Percentiles rank a stretch among this genome's conserved stretches.
Conservation (phyloP, 2,113 vertebrate genomes). For the Meles meles region DNA sequence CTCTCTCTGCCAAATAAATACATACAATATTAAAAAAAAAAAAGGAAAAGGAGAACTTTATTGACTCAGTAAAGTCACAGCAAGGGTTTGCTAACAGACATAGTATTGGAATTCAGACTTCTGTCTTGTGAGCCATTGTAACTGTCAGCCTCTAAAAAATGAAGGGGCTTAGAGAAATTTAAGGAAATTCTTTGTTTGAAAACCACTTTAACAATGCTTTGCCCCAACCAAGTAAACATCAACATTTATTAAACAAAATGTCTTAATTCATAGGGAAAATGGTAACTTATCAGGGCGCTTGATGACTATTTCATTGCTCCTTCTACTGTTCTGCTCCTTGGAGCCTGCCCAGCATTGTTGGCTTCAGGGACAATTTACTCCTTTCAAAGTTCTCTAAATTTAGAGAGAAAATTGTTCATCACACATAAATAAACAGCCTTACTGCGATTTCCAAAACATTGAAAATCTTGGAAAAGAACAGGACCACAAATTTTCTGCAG, state of each 20-base stretch:
- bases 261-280: background rate
- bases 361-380: background rate
- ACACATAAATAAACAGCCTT: conserved; percentile 15
- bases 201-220: background rate
- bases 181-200: background rate
- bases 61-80: background rate
- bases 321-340: background rate
- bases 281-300: background rate
- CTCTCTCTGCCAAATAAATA: too few species aligned
- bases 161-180: background rate
- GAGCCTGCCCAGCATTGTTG: background rate
- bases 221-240: background rate
- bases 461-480: conserved; percentile 15
- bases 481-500: background rate
- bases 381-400: conserved; percentile 50
- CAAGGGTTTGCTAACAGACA: background rate
- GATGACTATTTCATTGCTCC: background rate
- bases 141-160: background rate
- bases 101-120: background rate
- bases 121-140: background rate
- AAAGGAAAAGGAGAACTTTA: background rate
- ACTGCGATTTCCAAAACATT: conserved; percentile 33
- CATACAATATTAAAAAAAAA: background rate
- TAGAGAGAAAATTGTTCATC: conserved; percentile 44
- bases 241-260: conserved; percentile 20